These are phyloP conservation scores for Macrotus californicus DNA, from an alignment of 2,113 vertebrate genomes.

Conservation along the genomic window DNA sequence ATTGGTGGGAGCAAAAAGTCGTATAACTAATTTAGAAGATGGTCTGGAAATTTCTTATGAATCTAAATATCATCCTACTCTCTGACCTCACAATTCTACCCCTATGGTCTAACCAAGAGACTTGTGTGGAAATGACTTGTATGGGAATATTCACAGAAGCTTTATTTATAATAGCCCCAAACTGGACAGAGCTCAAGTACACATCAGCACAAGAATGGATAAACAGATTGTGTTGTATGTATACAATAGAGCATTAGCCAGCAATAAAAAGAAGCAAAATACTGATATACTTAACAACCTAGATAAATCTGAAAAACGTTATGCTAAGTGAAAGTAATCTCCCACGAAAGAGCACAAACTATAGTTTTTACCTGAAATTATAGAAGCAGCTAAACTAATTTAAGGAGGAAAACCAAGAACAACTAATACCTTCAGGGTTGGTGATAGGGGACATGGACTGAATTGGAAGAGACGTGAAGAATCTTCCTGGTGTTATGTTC, in stretches of 20 bases:
- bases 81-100: not conserved
- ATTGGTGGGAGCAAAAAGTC: not conserved
- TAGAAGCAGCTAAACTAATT: not conserved
- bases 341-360: not conserved
- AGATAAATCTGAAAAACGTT: not conserved
- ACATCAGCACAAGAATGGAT: not conserved
- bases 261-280: not conserved
- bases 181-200: not conserved
- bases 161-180: slow-evolving; percentile 26
- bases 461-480: not conserved
- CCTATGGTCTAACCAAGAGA: not conserved
- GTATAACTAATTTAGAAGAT: not conserved
- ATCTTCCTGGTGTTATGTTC: not conserved
- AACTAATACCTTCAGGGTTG: not conserved
- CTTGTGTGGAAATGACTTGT: slow-evolving; percentile 22
- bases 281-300: not conserved
- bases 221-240: slow-evolving; percentile 11
- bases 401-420: not conserved
- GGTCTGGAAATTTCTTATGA: not conserved
- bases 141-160: not conserved
- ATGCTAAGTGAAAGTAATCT: not conserved
- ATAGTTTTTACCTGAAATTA: not conserved
- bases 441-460: not conserved
- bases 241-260: not conserved
- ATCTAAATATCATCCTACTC: not conserved